Percentiles rank a stretch among this genome's conserved stretches.
phyloP scores from a whole-genome alignment of 2,113 vertebrate genomes.

The Bufo bufo region DNA sequence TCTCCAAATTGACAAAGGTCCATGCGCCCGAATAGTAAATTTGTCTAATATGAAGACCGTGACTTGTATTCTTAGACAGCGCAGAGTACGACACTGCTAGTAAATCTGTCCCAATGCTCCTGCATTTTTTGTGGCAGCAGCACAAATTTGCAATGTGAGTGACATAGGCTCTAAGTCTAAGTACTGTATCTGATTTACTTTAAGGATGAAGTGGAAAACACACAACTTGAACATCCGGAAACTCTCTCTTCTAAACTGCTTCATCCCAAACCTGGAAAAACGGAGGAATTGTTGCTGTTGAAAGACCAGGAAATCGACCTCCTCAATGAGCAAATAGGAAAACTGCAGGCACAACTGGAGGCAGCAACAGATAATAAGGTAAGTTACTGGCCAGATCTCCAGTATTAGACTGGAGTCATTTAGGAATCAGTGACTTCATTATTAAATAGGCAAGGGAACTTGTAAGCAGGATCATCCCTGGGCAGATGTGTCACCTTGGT shows the following conservation, averaged over 20 bases:
- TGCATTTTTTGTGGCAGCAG: too few relatives aligned
- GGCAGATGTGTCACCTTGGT: too few relatives aligned
- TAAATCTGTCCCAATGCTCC: too few relatives aligned
- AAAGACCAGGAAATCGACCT: slow-evolving; percentile 86
- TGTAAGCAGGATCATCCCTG: too few relatives aligned
- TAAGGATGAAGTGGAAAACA: slow-evolving; percentile 74
- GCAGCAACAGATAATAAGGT: slow-evolving; percentile 86
- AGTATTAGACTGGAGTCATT: too few relatives aligned
- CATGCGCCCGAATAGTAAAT: too few relatives aligned
- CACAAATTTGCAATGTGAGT: not conserved
- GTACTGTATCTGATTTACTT: slow-evolving; percentile 10
- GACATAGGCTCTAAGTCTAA: not conserved
- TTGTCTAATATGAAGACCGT: too few relatives aligned
- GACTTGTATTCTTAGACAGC: too few relatives aligned
- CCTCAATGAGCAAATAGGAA: slow-evolving; percentile 87
- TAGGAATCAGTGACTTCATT: too few relatives aligned
- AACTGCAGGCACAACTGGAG: slow-evolving; percentile 82
- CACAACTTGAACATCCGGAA: slow-evolving; percentile 66
- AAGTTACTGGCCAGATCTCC: not conserved
- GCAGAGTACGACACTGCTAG: too few relatives aligned
- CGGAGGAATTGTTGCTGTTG: slow-evolving; percentile 84
- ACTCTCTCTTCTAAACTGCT: slow-evolving; percentile 69
- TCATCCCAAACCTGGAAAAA: slow-evolving; percentile 78
- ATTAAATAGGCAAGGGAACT: too few relatives aligned
- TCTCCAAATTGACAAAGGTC: too few relatives aligned